Conservation (phyloP, 2,113 vertebrate genomes). For the Centrocercus urophasianus region DNA sequence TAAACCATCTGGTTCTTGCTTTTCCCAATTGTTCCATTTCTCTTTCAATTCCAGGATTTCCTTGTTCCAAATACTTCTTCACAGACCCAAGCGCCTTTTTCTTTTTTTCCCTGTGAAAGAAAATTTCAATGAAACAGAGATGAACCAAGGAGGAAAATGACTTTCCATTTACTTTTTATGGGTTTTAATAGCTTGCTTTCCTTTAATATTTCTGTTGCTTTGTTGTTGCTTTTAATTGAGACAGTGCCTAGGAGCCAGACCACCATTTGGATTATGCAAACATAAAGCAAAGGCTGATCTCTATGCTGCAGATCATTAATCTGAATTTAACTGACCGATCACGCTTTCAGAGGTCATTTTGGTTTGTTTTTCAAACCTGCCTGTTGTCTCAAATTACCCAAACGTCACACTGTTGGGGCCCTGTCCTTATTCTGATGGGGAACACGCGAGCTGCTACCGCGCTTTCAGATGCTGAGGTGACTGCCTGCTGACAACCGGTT, state of each 20-base stretch:
- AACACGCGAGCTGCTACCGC: neutral
- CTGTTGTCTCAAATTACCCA: slow-evolving; percentile 20
- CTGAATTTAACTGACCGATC: neutral
- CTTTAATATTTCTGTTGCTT: neutral
- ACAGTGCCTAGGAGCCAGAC: neutral
- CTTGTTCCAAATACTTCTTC: slow-evolving; percentile 19
- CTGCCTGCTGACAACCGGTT: neutral
- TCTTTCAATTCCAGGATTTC: neutral
- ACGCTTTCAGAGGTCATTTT: neutral
- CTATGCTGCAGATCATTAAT: neutral
- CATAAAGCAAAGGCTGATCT: neutral
- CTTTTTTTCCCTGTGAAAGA: slow-evolving; percentile 43
- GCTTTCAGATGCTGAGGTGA: neutral
- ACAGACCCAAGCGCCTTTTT: neutral
- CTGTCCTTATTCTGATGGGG: neutral
- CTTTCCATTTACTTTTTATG: slow-evolving; percentile 19
- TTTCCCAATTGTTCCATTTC: slow-evolving; percentile 34
- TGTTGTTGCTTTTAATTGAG: neutral
- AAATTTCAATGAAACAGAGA: slow-evolving; percentile 35
- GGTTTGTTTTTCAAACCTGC: slow-evolving; percentile 2
- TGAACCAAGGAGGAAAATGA: slow-evolving; percentile 18
- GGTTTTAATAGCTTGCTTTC: neutral
- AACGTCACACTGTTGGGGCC: neutral
- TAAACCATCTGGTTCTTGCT: neutral
- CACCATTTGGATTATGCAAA: slow-evolving; percentile 6